phyloP scores from a whole-genome alignment of 2,797 vertebrate genomes.

The Fundulus diaphanus region DNA sequence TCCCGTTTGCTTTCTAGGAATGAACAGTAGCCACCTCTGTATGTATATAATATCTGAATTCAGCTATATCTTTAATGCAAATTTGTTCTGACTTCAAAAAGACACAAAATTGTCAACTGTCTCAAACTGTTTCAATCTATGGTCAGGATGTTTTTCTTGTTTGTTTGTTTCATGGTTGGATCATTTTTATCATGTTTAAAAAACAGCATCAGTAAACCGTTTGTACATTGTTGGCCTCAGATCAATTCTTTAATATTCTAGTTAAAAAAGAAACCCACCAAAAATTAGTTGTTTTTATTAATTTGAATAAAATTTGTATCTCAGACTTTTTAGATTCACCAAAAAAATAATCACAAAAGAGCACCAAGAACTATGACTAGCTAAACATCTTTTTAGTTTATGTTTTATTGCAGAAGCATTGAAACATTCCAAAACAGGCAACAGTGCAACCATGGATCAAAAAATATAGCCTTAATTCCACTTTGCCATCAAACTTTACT shows the following conservation, averaged over 20 bases:
- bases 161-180: not conserved
- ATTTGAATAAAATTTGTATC: not conserved
- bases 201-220: not conserved
- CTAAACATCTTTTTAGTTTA: not conserved
- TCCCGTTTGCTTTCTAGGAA: not conserved
- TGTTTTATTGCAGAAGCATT: too few relatives aligned
- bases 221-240: not conserved
- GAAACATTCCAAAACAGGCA: too few relatives aligned
- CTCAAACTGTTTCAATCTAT: not conserved
- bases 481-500: too few relatives aligned
- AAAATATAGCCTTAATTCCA: too few relatives aligned
- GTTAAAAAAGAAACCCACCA: not conserved
- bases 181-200: not conserved
- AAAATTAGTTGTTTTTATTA: not conserved
- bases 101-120: not conserved
- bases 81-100: conserved; percentile 9
- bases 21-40: not conserved
- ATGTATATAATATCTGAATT: conserved; percentile 5
- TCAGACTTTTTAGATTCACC: not conserved
- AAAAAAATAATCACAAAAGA: not conserved
- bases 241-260: not conserved
- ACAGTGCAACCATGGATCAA: too few relatives aligned
- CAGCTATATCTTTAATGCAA: not conserved
- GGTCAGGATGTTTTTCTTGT: not conserved
- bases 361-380: too few relatives aligned